A percentile compares a stretch with the other conserved stretches of the same genome.
Conservation (phyloP, 2,113 vertebrate species). For the Chaenocephalus aceratus region DNA sequence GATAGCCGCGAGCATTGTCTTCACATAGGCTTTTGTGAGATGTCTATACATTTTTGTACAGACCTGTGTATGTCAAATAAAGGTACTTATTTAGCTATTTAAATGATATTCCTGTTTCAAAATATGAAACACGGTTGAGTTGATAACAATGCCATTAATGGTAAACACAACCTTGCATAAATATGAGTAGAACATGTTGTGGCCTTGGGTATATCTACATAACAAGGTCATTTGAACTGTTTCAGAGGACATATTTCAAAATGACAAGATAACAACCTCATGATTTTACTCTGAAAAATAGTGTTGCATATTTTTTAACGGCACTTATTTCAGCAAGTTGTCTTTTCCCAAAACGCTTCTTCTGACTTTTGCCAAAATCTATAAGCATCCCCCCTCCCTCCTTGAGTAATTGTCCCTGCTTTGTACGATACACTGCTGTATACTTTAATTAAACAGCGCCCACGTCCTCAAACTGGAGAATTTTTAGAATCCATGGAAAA, state of each 20-base stretch:
- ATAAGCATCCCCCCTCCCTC: not conserved
- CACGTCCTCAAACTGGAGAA: conserved; percentile 63
- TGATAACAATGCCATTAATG: conserved; percentile 29
- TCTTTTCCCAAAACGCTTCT: not conserved
- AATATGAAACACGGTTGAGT: conserved; percentile 7
- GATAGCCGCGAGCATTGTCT: conserved; percentile 62
- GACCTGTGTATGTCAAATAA: not conserved
- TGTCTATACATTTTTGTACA: conserved; percentile 48
- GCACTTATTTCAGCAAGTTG: not conserved
- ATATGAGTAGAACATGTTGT: conserved; percentile 2
- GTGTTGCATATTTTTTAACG: not conserved
- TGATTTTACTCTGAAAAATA: not conserved
- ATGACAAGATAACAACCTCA: not conserved
- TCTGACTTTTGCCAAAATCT: not conserved
- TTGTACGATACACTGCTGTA: conserved; percentile 17
- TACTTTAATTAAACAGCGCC: conserved; percentile 39
- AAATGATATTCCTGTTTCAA: conserved; percentile 24
- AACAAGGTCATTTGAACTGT: not conserved
- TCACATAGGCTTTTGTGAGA: conserved; percentile 38
- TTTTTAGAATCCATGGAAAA: conserved; percentile 48
- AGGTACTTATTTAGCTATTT: conserved; percentile 29
- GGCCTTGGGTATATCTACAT: not conserved
- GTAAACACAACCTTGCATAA: conserved; percentile 20
- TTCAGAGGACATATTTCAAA: not conserved
- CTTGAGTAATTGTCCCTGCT: conserved; percentile 36